Base-by-base conservation (phyloP, 2,888 invertebrate species). In the Sycophila texana region DNA sequence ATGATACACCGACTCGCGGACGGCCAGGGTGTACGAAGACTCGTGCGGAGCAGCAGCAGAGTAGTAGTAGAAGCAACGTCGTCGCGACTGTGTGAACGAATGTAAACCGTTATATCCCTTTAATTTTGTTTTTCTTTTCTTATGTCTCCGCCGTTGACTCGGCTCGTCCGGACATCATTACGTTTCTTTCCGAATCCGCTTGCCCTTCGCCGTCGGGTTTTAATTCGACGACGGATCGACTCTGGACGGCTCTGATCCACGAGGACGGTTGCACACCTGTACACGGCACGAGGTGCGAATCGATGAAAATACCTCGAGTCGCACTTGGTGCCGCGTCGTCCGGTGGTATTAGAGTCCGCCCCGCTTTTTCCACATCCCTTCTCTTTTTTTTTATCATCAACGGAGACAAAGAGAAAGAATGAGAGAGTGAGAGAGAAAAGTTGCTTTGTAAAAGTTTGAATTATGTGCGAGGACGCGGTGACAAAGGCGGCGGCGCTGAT, bases 401-500 rank as follows among this genome's bases (percentile, higher is more conserved):
- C 22, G 26, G 14, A 72, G 61, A 63, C 72, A 47, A 22, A 55
- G n/a, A 47, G 58, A 13, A 58, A 47, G 63, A 80, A 22, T 20
- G 20, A 18, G 61, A 7, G 20, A n/a, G 47, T 16, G 49, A 16
- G 14, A 13, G 39, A 71, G 61, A 30, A 57, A 63, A 55, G 20
- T 72, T 53, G 60, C 63, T 68, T 55, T 68, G 70, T 65, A 75
- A 75, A 73, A 53, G 55, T 66, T 63, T 22, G 47, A 74, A 39
- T 76, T 74, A 53, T 66, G 30, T 22, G n/a, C 61, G 63, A 66
- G 12, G n/a, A 58, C 22, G 68, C 72, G 81, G 68, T 57, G 77
- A 78, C 66, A 71, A 77, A 68, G 83, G 83, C 83, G 84, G 83
- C 83, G 76, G 84, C 84, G 84, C 83, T 82, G 84, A 83, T 82